Conservation (phyloP, 2,888 invertebrate genomes). For the Seira ritae region DNA sequence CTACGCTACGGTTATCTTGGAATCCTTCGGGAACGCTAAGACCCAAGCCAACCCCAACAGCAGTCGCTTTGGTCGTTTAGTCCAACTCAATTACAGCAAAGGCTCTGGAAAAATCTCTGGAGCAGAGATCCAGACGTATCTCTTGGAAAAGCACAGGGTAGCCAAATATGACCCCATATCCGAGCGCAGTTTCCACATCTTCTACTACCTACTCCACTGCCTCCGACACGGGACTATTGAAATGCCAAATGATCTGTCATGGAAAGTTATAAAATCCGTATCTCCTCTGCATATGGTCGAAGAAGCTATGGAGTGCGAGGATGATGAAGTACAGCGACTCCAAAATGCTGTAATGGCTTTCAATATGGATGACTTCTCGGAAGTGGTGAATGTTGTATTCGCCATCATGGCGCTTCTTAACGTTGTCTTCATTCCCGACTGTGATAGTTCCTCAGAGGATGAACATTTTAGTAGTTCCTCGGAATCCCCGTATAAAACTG, state of each 20-base stretch:
- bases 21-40: constrained; percentile 68
- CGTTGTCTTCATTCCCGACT: constrained; percentile 54
- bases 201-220: constrained; percentile 67
- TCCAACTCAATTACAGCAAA: constrained; percentile 65
- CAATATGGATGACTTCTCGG: constrained; percentile 41
- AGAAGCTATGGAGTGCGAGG: constrained; percentile 29
- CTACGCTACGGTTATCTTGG: constrained; percentile 56
- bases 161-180: constrained; percentile 59
- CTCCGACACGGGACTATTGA: constrained; percentile 48
- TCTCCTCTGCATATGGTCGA: constrained; percentile 21
- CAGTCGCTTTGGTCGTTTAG: constrained; percentile 69
- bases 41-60: constrained; percentile 69
- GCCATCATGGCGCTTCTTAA: constrained; percentile 63
- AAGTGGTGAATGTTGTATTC: constrained; percentile 60
- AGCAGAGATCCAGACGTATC: constrained; percentile 69
- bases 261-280: constrained; percentile 14
- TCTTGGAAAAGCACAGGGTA: constrained; percentile 70
- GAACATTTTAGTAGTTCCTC: constrained; percentile 29
- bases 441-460: constrained; percentile 59
- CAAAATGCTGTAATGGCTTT: constrained; percentile 45
- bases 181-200: constrained; percentile 71
- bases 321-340: constrained; percentile 35
- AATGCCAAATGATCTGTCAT: neutral
- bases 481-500: constrained; percentile 46
- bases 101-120: constrained; percentile 56